Evolutionary conservation across 1,140 invertebrate genomes (phyloP).

Genomic region (Triops longicaudatus): DNA sequence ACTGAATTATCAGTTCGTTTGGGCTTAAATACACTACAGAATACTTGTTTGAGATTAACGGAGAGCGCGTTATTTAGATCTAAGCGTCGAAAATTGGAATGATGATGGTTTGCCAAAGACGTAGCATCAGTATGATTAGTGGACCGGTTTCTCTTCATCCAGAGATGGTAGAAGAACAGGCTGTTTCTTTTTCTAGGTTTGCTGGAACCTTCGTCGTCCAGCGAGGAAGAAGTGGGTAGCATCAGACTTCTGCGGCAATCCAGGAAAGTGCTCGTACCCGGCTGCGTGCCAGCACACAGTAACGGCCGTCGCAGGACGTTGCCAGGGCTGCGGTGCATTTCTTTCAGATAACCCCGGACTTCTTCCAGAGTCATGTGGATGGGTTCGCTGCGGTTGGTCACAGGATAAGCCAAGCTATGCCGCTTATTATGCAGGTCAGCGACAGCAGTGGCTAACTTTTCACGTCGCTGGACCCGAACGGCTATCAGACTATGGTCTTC

Average conservation of each 20-base stretch:
- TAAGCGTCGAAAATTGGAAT: not conserved
- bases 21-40: slow-evolving; percentile 23
- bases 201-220: slow-evolving; percentile 14
- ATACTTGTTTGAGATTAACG: slow-evolving; percentile 20
- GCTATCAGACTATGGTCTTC: not conserved
- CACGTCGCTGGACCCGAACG: not conserved
- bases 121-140: not conserved
- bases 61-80: not conserved
- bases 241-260: not conserved
- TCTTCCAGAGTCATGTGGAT: slow-evolving; percentile 78
- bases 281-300: not conserved
- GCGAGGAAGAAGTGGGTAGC: not conserved
- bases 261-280: not conserved
- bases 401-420: not conserved
- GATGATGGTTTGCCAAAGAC: not conserved
- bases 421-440: not conserved
- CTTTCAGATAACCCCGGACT: slow-evolving; percentile 69
- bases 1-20: slow-evolving; percentile 24
- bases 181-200: not conserved
- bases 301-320: not conserved
- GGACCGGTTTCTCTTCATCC: slow-evolving; percentile 5
- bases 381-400: slow-evolving; percentile 46
- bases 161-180: not conserved
- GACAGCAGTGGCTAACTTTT: not conserved
- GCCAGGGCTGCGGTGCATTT: slow-evolving; percentile 34